These are phyloP conservation scores for Mesembrinibis cayennensis DNA, from an alignment of 2,113 vertebrate species.

Conservation along the genomic window DNA sequence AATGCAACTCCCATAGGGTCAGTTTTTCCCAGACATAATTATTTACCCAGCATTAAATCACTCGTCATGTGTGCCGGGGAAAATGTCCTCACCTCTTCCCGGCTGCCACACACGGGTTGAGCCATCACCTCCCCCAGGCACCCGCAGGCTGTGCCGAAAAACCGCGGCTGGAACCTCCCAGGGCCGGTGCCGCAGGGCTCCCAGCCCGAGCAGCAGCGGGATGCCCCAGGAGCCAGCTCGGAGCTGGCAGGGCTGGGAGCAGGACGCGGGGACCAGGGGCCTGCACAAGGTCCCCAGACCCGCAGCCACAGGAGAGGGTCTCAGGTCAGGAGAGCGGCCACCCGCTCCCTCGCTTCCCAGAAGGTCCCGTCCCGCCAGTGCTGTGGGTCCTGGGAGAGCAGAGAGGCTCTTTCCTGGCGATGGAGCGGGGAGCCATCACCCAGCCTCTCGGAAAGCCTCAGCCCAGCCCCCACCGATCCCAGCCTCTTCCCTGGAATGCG, in stretches of 20 bases:
- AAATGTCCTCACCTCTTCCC: background rate
- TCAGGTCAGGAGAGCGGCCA: rapidly evolving
- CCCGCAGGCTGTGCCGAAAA: background rate
- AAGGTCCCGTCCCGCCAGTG: rapidly evolving
- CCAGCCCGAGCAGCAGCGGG: rapidly evolving
- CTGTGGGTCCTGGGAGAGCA: rapidly evolving
- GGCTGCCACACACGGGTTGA: background rate
- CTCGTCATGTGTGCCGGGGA: background rate
- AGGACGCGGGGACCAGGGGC: background rate
- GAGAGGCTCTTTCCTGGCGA: background rate
- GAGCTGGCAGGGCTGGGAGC: background rate
- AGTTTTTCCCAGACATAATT: background rate
- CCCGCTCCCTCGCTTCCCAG: rapidly evolving
- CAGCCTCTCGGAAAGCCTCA: background rate
- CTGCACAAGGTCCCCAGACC: background rate
- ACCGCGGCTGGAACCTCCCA: background rate
- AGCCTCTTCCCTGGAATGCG: slow-evolving; percentile 47
- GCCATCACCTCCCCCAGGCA: background rate
- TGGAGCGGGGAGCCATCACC: background rate
- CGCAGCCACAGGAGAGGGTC: rapidly evolving
- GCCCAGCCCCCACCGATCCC: background rate
- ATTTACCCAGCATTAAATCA: slow-evolving; percentile 24
- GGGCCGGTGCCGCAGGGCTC: rapidly evolving
- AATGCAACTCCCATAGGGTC: background rate
- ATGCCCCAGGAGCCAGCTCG: background rate